Evolutionary conservation across 2,113 vertebrate genomes (phyloP).

Genomic region (Rhabdornis inornatus): DNA sequence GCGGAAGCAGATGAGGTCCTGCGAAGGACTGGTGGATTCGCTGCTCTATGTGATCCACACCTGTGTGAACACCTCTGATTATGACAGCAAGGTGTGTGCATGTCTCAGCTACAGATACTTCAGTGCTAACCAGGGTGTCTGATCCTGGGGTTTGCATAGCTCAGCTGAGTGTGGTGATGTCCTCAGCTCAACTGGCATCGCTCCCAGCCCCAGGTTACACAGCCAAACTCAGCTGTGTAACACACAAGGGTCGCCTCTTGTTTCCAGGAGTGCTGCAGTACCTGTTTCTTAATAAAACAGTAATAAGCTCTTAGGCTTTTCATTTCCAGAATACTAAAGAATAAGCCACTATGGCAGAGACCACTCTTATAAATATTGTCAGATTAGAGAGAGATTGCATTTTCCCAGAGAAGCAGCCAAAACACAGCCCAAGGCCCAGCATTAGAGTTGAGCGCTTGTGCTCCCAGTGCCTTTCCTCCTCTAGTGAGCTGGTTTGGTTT

Average conservation of each 20-base stretch:
- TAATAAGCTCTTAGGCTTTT: not conserved
- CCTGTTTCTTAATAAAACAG: not conserved
- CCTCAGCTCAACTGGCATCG: not conserved
- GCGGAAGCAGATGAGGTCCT: conserved; percentile 92
- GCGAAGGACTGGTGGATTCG: conserved; percentile 94
- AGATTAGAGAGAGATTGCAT: not conserved
- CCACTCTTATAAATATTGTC: not conserved
- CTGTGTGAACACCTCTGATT: conserved; percentile 95
- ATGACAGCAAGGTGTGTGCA: conserved; percentile 92
- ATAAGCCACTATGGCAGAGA: not conserved
- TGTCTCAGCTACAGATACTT: rapidly evolving
- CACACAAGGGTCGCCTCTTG: not conserved
- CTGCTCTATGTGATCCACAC: conserved; percentile 96
- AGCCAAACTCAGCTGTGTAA: not conserved
- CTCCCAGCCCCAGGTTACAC: not conserved
- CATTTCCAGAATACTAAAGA: not conserved
- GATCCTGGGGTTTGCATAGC: not conserved
- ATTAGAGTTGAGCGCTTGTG: not conserved
- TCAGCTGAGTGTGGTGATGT: not conserved
- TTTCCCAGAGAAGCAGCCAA: not conserved
- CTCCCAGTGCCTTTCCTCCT: not conserved
- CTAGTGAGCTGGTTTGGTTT: not conserved
- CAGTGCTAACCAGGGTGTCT: not conserved
- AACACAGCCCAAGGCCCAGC: not conserved
- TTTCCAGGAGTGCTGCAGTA: not conserved